Percentiles rank a stretch among this genome's conserved stretches.
These are phyloP conservation scores for Neolamprologus brichardi DNA, from an alignment of 2,113 vertebrate species.

Conservation along the genomic window DNA sequence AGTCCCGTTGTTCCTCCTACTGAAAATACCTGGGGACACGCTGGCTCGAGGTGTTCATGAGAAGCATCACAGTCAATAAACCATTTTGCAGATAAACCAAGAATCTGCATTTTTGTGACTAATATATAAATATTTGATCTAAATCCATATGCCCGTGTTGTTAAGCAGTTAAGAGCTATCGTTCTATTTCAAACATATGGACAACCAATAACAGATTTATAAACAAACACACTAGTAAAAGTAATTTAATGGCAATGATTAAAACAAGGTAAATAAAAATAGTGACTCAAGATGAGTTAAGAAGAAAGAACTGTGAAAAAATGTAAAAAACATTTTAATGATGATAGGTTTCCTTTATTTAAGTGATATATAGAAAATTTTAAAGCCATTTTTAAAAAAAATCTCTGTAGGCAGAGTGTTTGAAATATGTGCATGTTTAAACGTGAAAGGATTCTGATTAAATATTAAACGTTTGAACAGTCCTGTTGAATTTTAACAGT, in stretches of 20 bases:
- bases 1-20: background rate
- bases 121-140: background rate
- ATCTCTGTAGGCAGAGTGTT: background rate
- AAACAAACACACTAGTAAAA: background rate
- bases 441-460: background rate
- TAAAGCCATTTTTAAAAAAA: background rate
- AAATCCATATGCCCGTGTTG: background rate
- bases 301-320: background rate
- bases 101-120: background rate
- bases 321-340: background rate
- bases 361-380: background rate
- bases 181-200: background rate
- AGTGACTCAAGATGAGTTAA: background rate
- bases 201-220: background rate
- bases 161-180: background rate
- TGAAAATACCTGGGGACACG: background rate
- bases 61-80: background rate
- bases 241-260: background rate
- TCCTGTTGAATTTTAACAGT: background rate
- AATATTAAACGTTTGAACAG: background rate
- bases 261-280: background rate
- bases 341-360: background rate
- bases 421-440: background rate
- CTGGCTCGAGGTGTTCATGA: background rate
- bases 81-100: background rate